Evolutionary conservation across 2,113 vertebrate species (phyloP), one percentile per base, ranked within the genome.

Genomic region (Brachionichthys hirsutus): DNA sequence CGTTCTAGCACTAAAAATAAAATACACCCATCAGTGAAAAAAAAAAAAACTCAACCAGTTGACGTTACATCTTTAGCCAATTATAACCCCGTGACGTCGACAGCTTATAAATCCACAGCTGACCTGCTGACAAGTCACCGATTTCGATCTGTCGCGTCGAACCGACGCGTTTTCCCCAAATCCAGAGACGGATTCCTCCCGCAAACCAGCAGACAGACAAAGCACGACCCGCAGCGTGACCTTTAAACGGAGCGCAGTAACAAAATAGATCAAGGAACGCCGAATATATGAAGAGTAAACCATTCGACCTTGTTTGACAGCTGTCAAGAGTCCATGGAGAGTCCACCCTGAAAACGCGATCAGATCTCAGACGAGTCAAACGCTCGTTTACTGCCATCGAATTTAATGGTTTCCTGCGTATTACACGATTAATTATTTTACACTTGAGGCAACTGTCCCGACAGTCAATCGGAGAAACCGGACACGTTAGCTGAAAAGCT

Each of bases 61-160:
- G 75, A 80, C 73, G 22, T 81, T 78, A 67, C 75, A 83, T 77
- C 54, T 82, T 63, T 78, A 60, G 75, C 87, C 83, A 90, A 91
- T 91, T 88, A 89, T 89, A 92, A 90, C 81, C 83, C 83, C 77
- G 84, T 91, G 89, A 92, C 89, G 89, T 87, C 84, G 83, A 66
- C 66, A 80, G 77, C 67, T 83, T 80, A 62, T 65, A 73, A 75
- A 60, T 61, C 77, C 68, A 82, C 81, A 82, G 84, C 85, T 87
- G 83, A 85, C 81, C 78, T 66, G 77, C 77, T 86, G 85, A 65
- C 87, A 30, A 86, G 83, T 65, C 64, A 63, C 57, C 50, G 47
- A 60, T 54, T 54, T 62, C 68, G 74, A 67, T 54, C 52, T 49
- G 73, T 73, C 76, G 81, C 69, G 77, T 52, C 42, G 53, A 73